Evolutionary conservation across 2,113 vertebrate species (phyloP).

Genomic region (Chloropsis hardwickii): DNA sequence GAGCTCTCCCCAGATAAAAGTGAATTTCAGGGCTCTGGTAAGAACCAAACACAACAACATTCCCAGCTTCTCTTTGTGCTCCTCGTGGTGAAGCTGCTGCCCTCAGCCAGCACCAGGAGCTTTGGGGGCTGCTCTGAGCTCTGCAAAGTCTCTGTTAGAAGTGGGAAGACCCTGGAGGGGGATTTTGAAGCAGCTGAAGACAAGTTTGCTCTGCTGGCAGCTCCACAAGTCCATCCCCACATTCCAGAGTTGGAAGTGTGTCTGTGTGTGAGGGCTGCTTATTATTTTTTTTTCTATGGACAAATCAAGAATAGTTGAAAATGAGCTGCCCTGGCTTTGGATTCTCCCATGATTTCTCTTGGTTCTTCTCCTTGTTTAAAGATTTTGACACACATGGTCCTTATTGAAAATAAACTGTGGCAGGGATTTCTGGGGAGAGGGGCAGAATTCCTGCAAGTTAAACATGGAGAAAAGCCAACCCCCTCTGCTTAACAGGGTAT

Average conservation of each 20-base stretch:
- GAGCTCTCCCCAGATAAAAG: neutral
- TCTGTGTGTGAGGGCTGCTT: neutral
- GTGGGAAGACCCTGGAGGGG: neutral
- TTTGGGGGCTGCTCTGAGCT: neutral
- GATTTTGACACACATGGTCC: neutral
- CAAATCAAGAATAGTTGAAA: neutral
- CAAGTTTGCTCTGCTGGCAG: neutral
- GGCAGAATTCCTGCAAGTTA: neutral
- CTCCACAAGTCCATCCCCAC: neutral
- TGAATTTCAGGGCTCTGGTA: too few species aligned
- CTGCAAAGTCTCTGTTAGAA: neutral
- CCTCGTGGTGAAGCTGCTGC: neutral
- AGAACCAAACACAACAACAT: fast-evolving
- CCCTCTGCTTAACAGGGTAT: neutral
- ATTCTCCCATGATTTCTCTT: neutral
- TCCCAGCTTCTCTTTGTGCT: neutral
- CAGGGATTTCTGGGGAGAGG: neutral
- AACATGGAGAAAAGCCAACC: neutral
- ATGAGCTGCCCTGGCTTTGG: neutral
- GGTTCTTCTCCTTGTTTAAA: neutral
- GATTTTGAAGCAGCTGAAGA: neutral
- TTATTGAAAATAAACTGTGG: neutral
- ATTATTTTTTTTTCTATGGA: neutral
- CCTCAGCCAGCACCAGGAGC: neutral
- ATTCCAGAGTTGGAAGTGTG: neutral